Conservation (phyloP, 2,888 invertebrate species). For the Tipula unca region DNA sequence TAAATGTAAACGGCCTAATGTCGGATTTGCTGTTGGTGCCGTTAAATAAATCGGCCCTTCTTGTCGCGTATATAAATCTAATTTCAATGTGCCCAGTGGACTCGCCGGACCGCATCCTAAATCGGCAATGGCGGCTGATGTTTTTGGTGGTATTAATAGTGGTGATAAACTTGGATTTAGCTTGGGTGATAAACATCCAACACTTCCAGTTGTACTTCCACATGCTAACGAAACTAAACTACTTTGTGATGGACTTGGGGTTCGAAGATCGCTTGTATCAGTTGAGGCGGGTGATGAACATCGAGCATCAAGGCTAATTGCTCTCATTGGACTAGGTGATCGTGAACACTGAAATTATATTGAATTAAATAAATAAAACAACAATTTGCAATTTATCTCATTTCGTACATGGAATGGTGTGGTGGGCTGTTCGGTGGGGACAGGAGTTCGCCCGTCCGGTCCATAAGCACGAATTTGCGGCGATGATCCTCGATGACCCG, state of each 20-base stretch:
- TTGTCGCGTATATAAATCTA: conserved; percentile 74
- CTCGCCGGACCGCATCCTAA: conserved; percentile 43
- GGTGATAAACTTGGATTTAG: conserved; percentile 63
- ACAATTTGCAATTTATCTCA: neutral
- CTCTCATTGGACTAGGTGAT: conserved; percentile 70
- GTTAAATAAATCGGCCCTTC: conserved; percentile 71
- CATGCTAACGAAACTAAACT: conserved; percentile 56
- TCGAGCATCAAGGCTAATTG: conserved; percentile 67
- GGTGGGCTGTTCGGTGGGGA: conserved; percentile 34
- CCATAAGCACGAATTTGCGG: conserved; percentile 78
- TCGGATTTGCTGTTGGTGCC: conserved; percentile 52
- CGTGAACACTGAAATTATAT: conserved; percentile 43
- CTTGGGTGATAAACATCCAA: conserved; percentile 34
- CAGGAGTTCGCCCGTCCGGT: conserved; percentile 63
- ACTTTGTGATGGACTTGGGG: conserved; percentile 60
- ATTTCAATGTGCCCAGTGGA: conserved; percentile 73
- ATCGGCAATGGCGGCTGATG: conserved; percentile 37
- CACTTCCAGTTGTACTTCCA: conserved; percentile 30
- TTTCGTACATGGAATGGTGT: neutral
- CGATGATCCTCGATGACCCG: conserved; percentile 69
- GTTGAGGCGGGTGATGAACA: conserved; percentile 49
- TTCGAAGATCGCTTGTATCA: conserved; percentile 44
- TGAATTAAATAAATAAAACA: neutral
- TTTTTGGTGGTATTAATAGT: conserved; percentile 64
- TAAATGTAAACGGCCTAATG: conserved; percentile 73